These are phyloP conservation scores for Rhingia campestris DNA, from an alignment of 2,888 invertebrate genomes.

Conservation along the genomic window DNA sequence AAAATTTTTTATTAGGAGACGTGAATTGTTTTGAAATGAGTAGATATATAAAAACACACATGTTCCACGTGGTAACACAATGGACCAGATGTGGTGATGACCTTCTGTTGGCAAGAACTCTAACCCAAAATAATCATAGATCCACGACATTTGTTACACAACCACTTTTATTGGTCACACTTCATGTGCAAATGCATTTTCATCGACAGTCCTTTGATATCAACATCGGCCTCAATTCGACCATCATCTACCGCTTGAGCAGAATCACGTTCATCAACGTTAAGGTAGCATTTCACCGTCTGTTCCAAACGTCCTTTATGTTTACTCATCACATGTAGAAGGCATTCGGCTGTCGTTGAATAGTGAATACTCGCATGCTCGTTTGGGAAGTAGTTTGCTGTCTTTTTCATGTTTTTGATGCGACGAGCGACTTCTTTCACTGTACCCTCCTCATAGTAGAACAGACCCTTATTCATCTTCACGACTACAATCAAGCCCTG, in stretches of 20 bases:
- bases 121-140: not conserved
- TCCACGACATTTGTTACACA: not conserved
- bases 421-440: constrained; percentile 96
- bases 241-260: too few relatives aligned
- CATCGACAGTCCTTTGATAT: too few relatives aligned
- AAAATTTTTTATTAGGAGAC: too few relatives aligned
- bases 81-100: too few relatives aligned
- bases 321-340: not conserved
- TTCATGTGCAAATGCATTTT: constrained; percentile 4
- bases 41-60: too few relatives aligned
- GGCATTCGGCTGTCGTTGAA: constrained; percentile 31
- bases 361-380: constrained; percentile 92
- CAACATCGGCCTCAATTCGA: too few relatives aligned
- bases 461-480: constrained; percentile 88
- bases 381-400: constrained; percentile 92
- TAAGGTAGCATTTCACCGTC: too few relatives aligned
- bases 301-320: too few relatives aligned
- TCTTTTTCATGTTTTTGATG: constrained; percentile 95
- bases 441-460: constrained; percentile 90
- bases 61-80: too few relatives aligned
- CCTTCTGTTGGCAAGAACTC: too few relatives aligned
- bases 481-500: constrained; percentile 89
- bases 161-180: not conserved
- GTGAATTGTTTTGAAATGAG: too few relatives aligned
- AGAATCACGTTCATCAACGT: too few relatives aligned